These are phyloP conservation scores for Diplodus sargus DNA, from an alignment of 2,797 vertebrate species.

Conservation along the genomic window DNA sequence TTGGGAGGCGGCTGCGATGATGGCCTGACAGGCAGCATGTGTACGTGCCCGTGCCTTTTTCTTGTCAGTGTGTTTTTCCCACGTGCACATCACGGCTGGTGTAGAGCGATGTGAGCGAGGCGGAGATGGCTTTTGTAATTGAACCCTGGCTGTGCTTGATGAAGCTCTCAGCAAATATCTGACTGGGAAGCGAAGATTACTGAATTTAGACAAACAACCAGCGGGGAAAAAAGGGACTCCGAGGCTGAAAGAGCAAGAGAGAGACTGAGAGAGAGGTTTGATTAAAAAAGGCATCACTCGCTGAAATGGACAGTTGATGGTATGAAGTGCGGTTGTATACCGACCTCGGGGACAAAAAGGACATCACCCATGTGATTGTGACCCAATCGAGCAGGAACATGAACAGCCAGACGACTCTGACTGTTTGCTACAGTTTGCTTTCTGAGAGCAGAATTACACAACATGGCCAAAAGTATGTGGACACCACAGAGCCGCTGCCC, in stretches of 20 bases:
- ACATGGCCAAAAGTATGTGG: neutral
- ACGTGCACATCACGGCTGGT: slow-evolving; percentile 32
- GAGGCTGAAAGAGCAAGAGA: slow-evolving; percentile 17
- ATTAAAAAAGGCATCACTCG: slow-evolving; percentile 60
- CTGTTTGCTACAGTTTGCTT: neutral
- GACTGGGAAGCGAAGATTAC: slow-evolving; percentile 54
- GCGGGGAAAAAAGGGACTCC: slow-evolving; percentile 38
- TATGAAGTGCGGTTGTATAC: slow-evolving; percentile 18
- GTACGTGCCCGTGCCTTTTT: slow-evolving; percentile 14
- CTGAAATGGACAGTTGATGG: slow-evolving; percentile 58
- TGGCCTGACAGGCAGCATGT: slow-evolving; percentile 65
- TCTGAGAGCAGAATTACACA: neutral
- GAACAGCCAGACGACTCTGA: slow-evolving; percentile 20
- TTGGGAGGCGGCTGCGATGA: slow-evolving; percentile 62
- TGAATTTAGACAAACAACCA: slow-evolving; percentile 74
- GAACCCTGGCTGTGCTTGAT: slow-evolving; percentile 76
- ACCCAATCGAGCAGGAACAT: slow-evolving; percentile 34
- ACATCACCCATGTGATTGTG: slow-evolving; percentile 44
- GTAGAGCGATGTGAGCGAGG: slow-evolving; percentile 41
- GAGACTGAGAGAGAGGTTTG: slow-evolving; percentile 38
- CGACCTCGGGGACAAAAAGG: slow-evolving; percentile 52
- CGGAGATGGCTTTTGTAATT: slow-evolving; percentile 68
- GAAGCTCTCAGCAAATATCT: slow-evolving; percentile 76
- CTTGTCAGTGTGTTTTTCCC: slow-evolving; percentile 24
- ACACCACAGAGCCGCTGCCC: neutral